Conservation (phyloP, 2,113 vertebrate genomes). For the Stictonetta naevosa region DNA sequence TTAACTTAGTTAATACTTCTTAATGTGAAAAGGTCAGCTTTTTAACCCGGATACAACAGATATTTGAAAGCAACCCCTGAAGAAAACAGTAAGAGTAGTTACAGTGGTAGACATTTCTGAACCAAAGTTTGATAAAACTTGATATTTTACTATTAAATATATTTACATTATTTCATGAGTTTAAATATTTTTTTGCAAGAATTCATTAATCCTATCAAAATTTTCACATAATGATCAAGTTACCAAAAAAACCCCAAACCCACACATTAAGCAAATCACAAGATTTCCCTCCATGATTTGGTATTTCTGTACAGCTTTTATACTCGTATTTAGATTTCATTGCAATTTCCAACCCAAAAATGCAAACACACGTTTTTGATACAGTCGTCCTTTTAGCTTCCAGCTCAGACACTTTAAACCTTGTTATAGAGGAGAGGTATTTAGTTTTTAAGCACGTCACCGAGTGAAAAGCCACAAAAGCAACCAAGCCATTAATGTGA, state of each 20-base stretch:
- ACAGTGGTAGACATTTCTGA: not conserved
- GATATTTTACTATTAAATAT: not conserved
- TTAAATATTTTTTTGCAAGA: not conserved
- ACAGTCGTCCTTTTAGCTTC: not conserved
- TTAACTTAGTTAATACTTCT: not conserved
- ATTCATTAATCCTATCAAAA: not conserved
- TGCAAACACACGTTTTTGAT: not conserved
- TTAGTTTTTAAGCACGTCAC: not conserved
- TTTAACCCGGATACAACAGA: not conserved
- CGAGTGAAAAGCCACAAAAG: constrained; percentile 22
- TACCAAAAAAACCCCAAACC: not conserved
- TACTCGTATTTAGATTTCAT: not conserved
- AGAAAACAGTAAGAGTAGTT: not conserved
- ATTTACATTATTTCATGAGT: not conserved
- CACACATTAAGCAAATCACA: not conserved
- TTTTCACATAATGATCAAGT: not conserved
- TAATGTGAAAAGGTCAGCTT: not conserved
- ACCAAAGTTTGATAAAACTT: not conserved
- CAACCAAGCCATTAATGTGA: constrained; percentile 3
- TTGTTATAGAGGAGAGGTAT: not conserved
- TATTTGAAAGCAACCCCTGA: not conserved
- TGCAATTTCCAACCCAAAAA: not conserved
- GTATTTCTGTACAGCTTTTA: not conserved
- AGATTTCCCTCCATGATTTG: rapidly evolving
- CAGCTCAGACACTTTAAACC: not conserved